These are phyloP conservation scores for Aphrophora alni DNA, from an alignment of 2,888 invertebrate species.

Conservation along the genomic window DNA sequence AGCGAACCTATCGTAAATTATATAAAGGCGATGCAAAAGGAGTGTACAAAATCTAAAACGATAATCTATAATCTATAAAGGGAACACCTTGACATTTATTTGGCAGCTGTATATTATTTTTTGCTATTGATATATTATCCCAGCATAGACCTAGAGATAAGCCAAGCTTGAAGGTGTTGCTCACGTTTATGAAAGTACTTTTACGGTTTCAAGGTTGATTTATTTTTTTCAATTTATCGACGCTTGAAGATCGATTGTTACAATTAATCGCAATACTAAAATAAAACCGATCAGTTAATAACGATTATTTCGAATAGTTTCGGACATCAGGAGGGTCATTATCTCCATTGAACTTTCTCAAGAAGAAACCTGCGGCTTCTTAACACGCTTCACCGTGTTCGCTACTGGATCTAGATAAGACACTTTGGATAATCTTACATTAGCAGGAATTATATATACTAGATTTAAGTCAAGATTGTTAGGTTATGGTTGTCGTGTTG, in stretches of 20 bases:
- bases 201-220: background rate
- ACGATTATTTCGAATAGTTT: background rate
- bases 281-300: background rate
- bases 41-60: too few species aligned
- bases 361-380: background rate
- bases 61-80: too few species aligned
- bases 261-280: background rate
- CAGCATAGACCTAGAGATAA: background rate
- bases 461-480: background rate
- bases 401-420: background rate
- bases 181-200: background rate
- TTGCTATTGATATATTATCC: background rate
- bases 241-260: background rate
- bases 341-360: background rate
- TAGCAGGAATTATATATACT: background rate
- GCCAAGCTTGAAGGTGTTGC: background rate
- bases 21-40: too few species aligned
- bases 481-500: too few species aligned
- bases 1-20: too few species aligned
- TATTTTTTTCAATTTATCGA: background rate
- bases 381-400: background rate
- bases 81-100: background rate
- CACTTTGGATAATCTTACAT: too few species aligned
- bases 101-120: background rate
- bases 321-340: background rate